Evolutionary conservation across 1,140 invertebrate species (phyloP), one percentile per base, ranked within the genome.

Genomic region (Leptopilina clavipes): DNA sequence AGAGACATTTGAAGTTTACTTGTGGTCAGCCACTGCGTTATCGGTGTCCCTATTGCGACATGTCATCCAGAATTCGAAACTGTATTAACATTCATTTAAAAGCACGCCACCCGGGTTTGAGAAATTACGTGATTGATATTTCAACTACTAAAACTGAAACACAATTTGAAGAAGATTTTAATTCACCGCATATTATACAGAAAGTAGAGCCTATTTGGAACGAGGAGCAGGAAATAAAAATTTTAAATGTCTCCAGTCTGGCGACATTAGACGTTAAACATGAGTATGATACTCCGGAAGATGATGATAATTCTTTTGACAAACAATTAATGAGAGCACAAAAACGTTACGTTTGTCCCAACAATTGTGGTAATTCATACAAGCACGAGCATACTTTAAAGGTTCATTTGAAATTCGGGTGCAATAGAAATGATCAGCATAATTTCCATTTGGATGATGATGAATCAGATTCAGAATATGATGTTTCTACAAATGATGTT

Each of bases 1-100:
- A 79, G 1, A 52, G 78, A 70, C 84, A 87, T 45, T 82, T 88
- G 17, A 19, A 81, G 0, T 91, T 87, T 82, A 91, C 92, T 78
- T 92, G 91, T 72, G 92, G 92, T 8, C 88, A 91, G 19, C 90
- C 91, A 56, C 91, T 91, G 2, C 84, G 90, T 78, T 91, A 92
- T 77, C 89, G 90, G 59, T 93, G 92, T 79, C 89, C 87, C 40
- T 83, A 88, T 75, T 92, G 91, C 76, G 74, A 84, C 14, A 83
- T 90, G 44, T 76, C 70, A 2, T 79, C 81, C 44, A 86, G 87
- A 44, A 86, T 88, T 43, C 85, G 85, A 17, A 79, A 72, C 11
- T 82, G 82, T 17, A 71, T 85, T 0, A 82, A 81, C 12, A 82
- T 79, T 0, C 82, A 83, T 44, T 79, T 83, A 25, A 77, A 80